Conservation (phyloP, 1,140 invertebrate genomes). For the Lepidurus packardi region DNA sequence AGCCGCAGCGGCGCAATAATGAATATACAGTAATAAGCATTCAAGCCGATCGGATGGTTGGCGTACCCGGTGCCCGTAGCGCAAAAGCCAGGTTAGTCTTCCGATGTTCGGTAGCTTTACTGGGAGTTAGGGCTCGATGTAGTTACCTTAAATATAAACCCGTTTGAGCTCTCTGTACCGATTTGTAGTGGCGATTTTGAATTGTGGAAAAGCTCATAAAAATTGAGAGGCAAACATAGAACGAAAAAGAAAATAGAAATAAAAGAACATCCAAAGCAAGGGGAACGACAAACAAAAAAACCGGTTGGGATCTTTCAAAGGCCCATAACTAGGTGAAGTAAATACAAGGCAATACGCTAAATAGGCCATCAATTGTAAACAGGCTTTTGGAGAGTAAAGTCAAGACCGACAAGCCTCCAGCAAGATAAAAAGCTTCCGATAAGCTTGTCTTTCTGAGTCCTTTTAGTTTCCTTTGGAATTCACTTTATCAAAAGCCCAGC, state of each 20-base stretch:
- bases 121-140: too few species aligned
- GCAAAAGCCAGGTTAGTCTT: too few species aligned
- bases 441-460: background rate
- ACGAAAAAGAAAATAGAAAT: background rate
- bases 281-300: background rate
- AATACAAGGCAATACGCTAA: background rate
- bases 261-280: background rate
- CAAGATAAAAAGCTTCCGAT: slow-evolving; percentile 19
- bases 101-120: too few species aligned
- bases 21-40: too few species aligned
- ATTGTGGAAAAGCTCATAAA: too few species aligned
- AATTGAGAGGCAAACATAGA: too few species aligned
- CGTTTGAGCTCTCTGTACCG: too few species aligned
- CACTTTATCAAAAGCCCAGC: background rate
- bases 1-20: too few species aligned
- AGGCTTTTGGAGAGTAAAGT: slow-evolving; percentile 4
- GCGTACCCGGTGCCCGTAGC: too few species aligned
- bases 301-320: background rate
- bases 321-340: background rate
- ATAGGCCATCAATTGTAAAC: slow-evolving; percentile 9
- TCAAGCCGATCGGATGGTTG: too few species aligned
- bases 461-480: background rate
- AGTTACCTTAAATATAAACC: too few species aligned
- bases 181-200: too few species aligned
- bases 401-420: background rate